These are phyloP conservation scores for Gallinago media DNA, from an alignment of 2,113 vertebrate species.

Conservation along the genomic window DNA sequence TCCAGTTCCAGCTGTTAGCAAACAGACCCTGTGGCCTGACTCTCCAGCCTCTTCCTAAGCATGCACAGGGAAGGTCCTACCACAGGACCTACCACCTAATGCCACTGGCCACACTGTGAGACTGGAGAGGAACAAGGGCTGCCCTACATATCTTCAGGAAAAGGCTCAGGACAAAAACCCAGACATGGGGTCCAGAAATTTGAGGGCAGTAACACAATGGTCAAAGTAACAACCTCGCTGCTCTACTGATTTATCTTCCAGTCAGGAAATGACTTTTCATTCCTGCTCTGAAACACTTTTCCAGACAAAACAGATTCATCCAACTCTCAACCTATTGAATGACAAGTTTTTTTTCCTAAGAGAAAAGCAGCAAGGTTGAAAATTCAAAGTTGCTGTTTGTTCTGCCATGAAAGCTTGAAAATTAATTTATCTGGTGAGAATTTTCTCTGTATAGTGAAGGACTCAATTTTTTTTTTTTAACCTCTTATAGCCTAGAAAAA, in stretches of 20 bases:
- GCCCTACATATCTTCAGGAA: neutral
- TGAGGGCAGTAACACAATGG: neutral
- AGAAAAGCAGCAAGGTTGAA: neutral
- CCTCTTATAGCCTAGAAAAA: neutral
- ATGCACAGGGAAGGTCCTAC: neutral
- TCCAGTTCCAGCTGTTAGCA: neutral
- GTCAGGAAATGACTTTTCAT: neutral
- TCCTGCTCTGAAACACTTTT: neutral
- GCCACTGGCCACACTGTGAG: neutral
- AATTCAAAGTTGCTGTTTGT: neutral
- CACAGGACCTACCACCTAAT: neutral
- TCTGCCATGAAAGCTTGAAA: neutral
- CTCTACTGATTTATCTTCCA: neutral
- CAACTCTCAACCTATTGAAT: neutral
- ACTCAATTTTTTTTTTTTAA: neutral
- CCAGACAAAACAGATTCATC: neutral
- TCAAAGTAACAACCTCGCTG: neutral
- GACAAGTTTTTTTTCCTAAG: neutral
- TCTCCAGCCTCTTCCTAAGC: neutral
- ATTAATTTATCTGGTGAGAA: neutral
- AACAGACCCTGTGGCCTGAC: neutral
- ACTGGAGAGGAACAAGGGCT: neutral
- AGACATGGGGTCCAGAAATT: neutral
- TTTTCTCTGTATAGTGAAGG: neutral
- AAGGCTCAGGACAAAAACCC: neutral